Evolutionary conservation across 2,797 vertebrate species (phyloP), one percentile per base, ranked within the genome.

Genomic region (Vireo griseus): DNA sequence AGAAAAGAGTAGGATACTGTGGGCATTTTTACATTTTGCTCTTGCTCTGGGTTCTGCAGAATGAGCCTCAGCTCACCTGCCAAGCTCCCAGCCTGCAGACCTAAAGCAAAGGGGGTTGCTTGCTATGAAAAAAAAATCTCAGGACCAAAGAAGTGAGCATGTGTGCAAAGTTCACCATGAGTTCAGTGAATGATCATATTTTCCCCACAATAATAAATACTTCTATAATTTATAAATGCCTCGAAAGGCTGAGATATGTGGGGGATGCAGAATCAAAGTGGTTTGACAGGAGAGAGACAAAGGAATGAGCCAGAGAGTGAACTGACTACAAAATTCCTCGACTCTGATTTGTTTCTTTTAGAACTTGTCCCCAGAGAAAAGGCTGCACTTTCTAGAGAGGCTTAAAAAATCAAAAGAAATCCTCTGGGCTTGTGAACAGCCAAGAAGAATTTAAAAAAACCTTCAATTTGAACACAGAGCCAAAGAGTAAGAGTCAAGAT

Each of bases 171-270:
- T 96, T 97, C 96, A 93, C 6, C 11, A 51, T 0, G 12, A 96
- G 96, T 94, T 96, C 92, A 96, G 75, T 77, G 61, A 96, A 97
- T 83, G 94, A 96, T 94, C 94, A 58, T 88, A 69, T 94, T 92
- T 93, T 95, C 91, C 82, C 58, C 91, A 90, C 89, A 95, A 96
- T 95, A 96, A 96, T 94, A 96, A 96, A 96, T 97, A 94, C 55
- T 94, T 96, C 76, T 88, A 63, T 66, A 96, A 96, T 96, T 91
- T 91, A 96, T 86, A 95, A 95, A 95, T 91, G 92, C 96, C 87
- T 94, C 6, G 0, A 83, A 95, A 93, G 72, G 68, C 89, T 92
- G 87, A 86, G 91, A 88, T 92, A 94, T 81, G 92, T 96, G 94
- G 95, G 91, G 79, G 95, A 96, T 91, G 79, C 76, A 88, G 82